Evolutionary conservation across 2,113 vertebrate species (phyloP).

Genomic region (Myrmophylax atrothorax): DNA sequence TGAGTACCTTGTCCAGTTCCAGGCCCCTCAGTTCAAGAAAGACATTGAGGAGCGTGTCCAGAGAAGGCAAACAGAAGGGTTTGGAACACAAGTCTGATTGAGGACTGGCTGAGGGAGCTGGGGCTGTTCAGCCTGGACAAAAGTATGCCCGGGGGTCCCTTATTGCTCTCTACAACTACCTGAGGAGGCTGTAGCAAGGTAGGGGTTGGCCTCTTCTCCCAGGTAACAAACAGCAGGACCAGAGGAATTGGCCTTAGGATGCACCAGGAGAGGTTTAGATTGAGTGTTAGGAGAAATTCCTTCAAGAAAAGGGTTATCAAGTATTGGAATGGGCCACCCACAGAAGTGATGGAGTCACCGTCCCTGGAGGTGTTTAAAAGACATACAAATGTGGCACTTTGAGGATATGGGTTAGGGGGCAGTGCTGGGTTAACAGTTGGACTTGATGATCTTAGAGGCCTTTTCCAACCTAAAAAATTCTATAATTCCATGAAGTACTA

Average conservation of each 20-base stretch:
- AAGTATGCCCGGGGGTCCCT: neutral
- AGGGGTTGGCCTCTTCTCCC: neutral
- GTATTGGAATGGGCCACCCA: neutral
- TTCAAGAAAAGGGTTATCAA: neutral
- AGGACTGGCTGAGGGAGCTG: neutral
- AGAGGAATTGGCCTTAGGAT: neutral
- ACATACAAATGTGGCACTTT: neutral
- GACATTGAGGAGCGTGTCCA: accelerated
- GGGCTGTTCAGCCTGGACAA: neutral
- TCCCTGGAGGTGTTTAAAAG: neutral
- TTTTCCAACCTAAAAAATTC: neutral
- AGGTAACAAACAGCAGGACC: neutral
- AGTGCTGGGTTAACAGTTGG: accelerated
- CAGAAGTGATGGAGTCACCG: neutral
- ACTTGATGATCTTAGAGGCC: neutral
- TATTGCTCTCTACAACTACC: too few relatives aligned
- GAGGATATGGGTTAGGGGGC: neutral
- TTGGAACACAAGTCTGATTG: neutral
- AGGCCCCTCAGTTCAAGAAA: neutral
- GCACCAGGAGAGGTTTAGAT: neutral
- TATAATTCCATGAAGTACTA: neutral
- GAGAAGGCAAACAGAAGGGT: neutral
- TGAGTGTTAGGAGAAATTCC: neutral
- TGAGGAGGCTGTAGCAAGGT: neutral
- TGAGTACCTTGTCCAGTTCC: neutral